Evolutionary conservation across 2,888 invertebrate species (phyloP), one percentile per base, ranked within the genome.

Genomic region (Cryptosula pallasiana): DNA sequence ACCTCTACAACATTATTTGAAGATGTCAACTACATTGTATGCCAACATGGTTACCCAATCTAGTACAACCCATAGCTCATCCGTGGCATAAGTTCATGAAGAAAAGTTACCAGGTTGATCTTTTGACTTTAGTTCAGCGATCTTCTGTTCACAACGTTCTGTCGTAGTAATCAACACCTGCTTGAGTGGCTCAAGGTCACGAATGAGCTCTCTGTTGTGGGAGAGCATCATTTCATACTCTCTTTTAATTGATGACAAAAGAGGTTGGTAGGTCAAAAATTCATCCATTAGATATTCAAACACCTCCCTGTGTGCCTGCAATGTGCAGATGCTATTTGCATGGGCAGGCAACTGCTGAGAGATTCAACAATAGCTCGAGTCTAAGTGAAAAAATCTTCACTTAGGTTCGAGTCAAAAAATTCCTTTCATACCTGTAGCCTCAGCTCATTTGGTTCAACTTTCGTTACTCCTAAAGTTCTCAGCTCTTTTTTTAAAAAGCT

Each of bases 231-330:
- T 81, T 74, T 85, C 85, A 76, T 85, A 85, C 73, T 84, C 84
- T 76, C 83, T 83, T 75, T 85, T 85, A 45, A 85, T 82, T 23
- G 81, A 78, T 20, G 84, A 79, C 71, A 85, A 73, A 13, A 85
- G 73, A n/a, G 84, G 83, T 72, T 81, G 82, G 77, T 85, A 85
- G 2, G 84, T 84, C 75, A 82, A 83, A 75, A 85, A 85, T 73
- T 84, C 83, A 74, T 84, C 83, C 55, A 85, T 83, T 71, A 85
- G 75, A 72, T 83, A 82, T 73, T 85, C 84, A 81, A 85, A 85
- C 23, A 83, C 84, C 78, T 85, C 84, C 74, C 84, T 75, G 73
- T 84, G 82, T 20, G 83, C 84, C 84, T 84, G 74, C 0, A 63
- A 45, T 45, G 20, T n/a, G n/a, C n/a, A n/a, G n/a, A n/a, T n/a